These are phyloP conservation scores for Calliscelio sp. DNA, from an alignment of 2,888 invertebrate genomes.

Conservation along the genomic window DNA sequence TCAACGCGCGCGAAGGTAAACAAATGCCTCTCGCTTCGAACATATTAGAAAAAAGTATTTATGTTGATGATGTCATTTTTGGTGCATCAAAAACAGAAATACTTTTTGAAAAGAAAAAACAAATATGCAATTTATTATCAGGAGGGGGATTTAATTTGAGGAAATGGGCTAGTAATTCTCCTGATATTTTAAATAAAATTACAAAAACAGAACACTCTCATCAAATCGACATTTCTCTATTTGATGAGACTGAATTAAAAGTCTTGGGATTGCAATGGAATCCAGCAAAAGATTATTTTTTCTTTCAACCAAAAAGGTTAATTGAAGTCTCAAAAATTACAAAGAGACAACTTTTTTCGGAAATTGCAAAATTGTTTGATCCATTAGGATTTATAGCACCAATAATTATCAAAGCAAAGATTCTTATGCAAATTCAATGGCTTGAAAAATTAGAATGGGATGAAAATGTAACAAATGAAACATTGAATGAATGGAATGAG, in stretches of 20 bases:
- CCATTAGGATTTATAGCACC: too few species aligned
- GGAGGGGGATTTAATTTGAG: background rate
- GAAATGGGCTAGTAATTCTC: constrained; percentile 20
- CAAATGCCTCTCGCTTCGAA: too few species aligned
- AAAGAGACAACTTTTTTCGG: background rate
- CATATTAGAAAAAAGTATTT: background rate
- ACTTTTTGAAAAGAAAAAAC: background rate
- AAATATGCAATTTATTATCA: background rate
- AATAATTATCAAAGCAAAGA: constrained; percentile 3
- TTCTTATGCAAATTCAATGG: background rate
- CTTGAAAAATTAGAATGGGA: constrained; percentile 16
- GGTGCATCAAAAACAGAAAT: background rate
- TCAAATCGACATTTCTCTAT: background rate
- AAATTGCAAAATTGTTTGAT: constrained; percentile 1
- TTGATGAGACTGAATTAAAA: constrained; percentile 2
- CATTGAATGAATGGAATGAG: background rate
- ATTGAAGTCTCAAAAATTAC: background rate
- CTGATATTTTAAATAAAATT: background rate
- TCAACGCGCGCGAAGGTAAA: too few species aligned
- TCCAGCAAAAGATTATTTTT: background rate
- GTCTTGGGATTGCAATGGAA: background rate
- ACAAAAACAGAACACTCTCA: background rate
- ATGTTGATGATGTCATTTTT: background rate
- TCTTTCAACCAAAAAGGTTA: background rate
- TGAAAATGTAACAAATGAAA: background rate